Evolutionary conservation across 53 echinoderm and acorn worm species (phyloP).

Genomic region (Paelopatides confundens): DNA sequence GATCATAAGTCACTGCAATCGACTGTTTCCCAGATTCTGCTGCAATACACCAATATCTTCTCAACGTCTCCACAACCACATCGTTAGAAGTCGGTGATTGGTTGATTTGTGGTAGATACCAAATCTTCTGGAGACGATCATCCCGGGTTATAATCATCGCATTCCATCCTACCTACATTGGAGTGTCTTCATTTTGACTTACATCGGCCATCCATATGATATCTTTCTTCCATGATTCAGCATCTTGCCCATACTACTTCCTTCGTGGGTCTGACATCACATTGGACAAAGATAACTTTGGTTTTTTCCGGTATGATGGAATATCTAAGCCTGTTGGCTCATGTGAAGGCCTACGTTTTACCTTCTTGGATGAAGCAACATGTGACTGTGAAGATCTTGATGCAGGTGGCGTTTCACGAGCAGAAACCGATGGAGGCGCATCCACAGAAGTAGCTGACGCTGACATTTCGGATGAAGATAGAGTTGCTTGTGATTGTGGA

Average conservation of each 20-base stretch:
- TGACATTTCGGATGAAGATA: background rate
- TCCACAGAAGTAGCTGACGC: no score
- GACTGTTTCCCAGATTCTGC: constrained; percentile 31
- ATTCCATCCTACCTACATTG: constrained; percentile 38
- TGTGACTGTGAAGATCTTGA: background rate
- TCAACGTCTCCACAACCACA: constrained; percentile 16
- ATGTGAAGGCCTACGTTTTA: background rate
- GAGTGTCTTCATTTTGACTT: constrained; percentile 22
- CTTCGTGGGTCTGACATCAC: background rate
- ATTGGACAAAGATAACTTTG: background rate
- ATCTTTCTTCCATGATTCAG: constrained; percentile 32
- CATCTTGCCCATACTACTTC: background rate
- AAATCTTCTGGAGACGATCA: constrained; percentile 10
- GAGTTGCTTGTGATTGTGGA: background rate
- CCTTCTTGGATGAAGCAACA: background rate
- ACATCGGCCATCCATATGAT: constrained; percentile 27
- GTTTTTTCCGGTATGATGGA: background rate
- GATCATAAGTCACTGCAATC: constrained; percentile 47
- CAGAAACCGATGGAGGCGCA: background rate
- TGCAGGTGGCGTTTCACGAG: background rate
- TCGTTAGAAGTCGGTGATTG: constrained; percentile 10
- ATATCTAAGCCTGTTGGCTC: constrained; percentile 1
- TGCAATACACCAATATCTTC: constrained; percentile 21
- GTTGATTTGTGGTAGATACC: background rate
- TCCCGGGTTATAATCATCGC: background rate